A percentile compares a stretch with the other conserved stretches of the same genome.
These are phyloP conservation scores for Spodoptera litura DNA, from an alignment of 1,140 invertebrate species.

Conservation along the genomic window DNA sequence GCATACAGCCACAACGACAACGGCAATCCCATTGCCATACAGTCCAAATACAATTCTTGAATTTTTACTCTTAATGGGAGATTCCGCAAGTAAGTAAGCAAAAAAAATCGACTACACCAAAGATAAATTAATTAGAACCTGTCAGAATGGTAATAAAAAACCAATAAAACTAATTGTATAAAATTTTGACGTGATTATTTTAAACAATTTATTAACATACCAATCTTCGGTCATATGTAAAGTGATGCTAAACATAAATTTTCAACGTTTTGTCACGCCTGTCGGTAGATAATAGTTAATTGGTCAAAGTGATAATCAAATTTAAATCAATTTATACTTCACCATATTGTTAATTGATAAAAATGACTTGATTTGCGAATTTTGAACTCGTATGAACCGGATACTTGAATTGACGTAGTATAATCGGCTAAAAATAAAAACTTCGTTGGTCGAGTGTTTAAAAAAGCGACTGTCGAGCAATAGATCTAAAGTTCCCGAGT, in stretches of 20 bases:
- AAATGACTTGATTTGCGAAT: constrained; percentile 17
- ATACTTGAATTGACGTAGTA: not conserved
- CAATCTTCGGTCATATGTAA: not conserved
- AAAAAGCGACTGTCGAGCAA: too few relatives aligned
- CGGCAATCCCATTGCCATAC: too few relatives aligned
- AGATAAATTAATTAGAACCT: not conserved
- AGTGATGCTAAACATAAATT: not conserved
- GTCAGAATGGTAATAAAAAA: not conserved
- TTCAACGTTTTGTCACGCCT: constrained; percentile 13
- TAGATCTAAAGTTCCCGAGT: too few relatives aligned
- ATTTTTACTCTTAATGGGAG: too few relatives aligned
- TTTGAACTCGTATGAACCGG: not conserved
- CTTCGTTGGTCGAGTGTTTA: too few relatives aligned
- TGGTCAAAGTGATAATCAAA: constrained; percentile 15
- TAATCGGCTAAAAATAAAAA: too few relatives aligned
- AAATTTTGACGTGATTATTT: not conserved
- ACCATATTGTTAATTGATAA: not conserved
- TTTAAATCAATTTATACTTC: not conserved
- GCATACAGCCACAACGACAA: too few relatives aligned
- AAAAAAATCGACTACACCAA: not conserved
- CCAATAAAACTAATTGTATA: constrained; percentile 13
- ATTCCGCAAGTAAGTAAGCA: too few relatives aligned
- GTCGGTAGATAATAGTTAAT: constrained; percentile 13
- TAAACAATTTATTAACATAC: constrained; percentile 10
- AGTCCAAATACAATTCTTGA: too few relatives aligned